phyloP scores from a whole-genome alignment of 2,113 vertebrate species.

The Eubucco bourcierii region DNA sequence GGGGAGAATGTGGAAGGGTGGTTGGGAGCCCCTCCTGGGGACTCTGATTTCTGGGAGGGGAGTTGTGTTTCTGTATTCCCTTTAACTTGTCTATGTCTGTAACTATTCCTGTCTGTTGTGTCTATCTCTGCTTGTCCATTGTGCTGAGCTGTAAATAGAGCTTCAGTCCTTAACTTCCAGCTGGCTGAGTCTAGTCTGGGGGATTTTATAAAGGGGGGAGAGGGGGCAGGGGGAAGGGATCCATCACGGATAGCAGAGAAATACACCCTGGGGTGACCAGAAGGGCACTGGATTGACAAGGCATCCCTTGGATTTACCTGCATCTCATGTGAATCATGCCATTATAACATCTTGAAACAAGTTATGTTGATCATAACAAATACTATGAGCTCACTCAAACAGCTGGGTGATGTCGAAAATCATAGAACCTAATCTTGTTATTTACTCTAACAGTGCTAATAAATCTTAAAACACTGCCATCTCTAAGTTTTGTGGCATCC shows the following conservation, averaged over 20 bases:
- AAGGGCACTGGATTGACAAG: not conserved
- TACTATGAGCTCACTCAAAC: not conserved
- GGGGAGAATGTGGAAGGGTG: no score
- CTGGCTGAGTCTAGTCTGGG: no score
- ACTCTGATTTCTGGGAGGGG: no score
- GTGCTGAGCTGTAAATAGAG: no score
- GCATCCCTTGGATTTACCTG: not conserved
- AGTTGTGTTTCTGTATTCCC: no score
- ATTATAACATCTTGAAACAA: not conserved
- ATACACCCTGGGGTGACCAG: not conserved
- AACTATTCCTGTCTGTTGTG: no score
- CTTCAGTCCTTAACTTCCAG: no score
- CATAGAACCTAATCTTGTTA: not conserved
- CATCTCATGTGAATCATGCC: not conserved
- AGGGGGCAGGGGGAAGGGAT: no score
- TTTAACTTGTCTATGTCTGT: no score
- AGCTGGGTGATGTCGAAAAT: not conserved
- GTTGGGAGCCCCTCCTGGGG: no score
- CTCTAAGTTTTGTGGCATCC: not conserved
- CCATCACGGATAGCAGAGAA: not conserved
- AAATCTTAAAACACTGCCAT: not conserved
- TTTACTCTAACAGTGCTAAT: not conserved
- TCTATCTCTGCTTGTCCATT: no score
- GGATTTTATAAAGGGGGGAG: no score
- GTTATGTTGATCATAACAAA: not conserved